Conservation (phyloP, 2,888 invertebrate genomes). For the Leptinotarsa peninsularis region DNA sequence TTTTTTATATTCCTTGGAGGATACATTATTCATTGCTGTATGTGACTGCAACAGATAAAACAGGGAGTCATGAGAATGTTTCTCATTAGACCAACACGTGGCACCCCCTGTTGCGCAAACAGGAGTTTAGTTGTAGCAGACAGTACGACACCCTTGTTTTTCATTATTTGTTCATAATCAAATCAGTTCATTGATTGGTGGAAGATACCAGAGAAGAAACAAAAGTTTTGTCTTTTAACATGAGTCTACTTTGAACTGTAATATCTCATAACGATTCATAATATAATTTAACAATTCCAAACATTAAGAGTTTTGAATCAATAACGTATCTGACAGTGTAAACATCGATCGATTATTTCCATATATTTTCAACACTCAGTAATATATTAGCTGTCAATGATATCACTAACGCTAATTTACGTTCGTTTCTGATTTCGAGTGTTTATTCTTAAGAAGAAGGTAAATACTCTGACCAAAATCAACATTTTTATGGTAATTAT, state of each 20-base stretch:
- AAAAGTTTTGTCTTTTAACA: no score
- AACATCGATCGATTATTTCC: no score
- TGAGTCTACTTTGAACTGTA: no score
- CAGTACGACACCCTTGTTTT: conserved; percentile 6
- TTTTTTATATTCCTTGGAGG: conserved; percentile 12
- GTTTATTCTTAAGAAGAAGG: conserved; percentile 14
- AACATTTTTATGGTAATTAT: conserved; percentile 44
- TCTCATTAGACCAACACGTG: conserved; percentile 32
- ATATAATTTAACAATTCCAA: no score
- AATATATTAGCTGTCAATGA: neutral
- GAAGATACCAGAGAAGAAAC: no score
- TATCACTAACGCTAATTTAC: conserved; percentile 18
- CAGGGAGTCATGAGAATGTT: conserved; percentile 35
- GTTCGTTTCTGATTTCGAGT: conserved; percentile 6
- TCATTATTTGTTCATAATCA: neutral
- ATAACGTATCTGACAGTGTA: no score
- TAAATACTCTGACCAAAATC: conserved; percentile 41
- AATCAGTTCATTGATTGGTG: neutral
- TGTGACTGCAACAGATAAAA: conserved; percentile 15
- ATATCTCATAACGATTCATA: no score
- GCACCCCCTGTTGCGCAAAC: conserved; percentile 20
- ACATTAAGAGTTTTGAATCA: no score
- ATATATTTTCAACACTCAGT: no score
- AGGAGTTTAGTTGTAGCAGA: conserved; percentile 8
- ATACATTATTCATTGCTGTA: conserved; percentile 19